A percentile compares a stretch with the other conserved stretches of the same genome.
Conservation (phyloP, 2,113 vertebrate genomes). For the Gavialis gangeticus region DNA sequence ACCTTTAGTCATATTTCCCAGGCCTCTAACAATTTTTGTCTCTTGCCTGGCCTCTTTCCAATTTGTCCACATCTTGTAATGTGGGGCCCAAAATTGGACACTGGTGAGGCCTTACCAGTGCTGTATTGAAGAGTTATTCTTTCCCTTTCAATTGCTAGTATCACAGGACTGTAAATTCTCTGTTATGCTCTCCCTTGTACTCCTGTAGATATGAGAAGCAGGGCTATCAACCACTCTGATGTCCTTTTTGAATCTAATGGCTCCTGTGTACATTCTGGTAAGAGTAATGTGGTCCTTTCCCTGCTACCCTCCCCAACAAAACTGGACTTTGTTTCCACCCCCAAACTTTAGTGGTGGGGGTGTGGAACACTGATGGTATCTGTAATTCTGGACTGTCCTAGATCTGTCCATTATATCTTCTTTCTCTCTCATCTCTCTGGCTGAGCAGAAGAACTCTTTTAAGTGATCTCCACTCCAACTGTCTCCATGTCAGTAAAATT, state of each 20-base stretch:
- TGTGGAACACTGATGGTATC: background rate
- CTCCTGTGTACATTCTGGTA: background rate
- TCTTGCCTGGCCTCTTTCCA: too few relatives aligned
- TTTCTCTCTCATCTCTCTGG: fast-evolving
- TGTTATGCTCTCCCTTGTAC: background rate
- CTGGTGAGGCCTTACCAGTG: too few relatives aligned
- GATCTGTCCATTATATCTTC: fast-evolving
- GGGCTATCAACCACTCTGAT: fast-evolving
- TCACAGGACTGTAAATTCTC: background rate
- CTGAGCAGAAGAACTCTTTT: background rate
- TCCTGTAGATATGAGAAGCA: fast-evolving
- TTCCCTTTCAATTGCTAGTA: background rate
- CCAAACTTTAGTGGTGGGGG: background rate
- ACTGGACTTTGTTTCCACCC: background rate
- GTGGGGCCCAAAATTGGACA: too few relatives aligned
- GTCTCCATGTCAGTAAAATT: background rate
- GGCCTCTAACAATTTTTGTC: too few relatives aligned
- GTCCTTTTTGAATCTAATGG: background rate
- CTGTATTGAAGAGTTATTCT: too few relatives aligned
- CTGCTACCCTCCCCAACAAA: fast-evolving
- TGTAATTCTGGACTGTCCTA: background rate
- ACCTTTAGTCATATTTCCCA: too few relatives aligned
- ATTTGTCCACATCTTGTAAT: too few relatives aligned
- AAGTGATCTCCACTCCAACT: background rate
- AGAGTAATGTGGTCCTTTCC: background rate